These are phyloP conservation scores for Halcyon badia DNA, from an alignment of 2,797 vertebrate species.

Conservation along the genomic window DNA sequence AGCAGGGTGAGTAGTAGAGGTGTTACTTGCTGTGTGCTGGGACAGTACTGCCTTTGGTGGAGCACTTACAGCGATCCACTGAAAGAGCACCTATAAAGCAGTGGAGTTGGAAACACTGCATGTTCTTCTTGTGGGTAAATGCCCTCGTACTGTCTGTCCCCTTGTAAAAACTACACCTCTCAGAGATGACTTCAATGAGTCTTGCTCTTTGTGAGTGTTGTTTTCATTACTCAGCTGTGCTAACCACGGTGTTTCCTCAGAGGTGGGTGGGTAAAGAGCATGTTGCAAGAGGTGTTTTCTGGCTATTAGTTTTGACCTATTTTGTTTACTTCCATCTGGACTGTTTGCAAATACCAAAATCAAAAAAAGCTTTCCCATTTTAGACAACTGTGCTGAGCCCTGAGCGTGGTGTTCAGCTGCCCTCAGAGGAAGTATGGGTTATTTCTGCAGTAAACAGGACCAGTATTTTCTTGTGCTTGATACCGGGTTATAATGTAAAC, in stretches of 20 bases:
- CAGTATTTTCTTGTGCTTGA: background rate
- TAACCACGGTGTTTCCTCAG: background rate
- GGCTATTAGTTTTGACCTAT: background rate
- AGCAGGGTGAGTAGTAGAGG: background rate
- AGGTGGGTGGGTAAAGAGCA: background rate
- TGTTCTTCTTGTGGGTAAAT: background rate
- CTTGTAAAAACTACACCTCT: background rate
- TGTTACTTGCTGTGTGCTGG: background rate
- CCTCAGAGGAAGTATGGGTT: background rate
- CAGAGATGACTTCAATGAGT: background rate
- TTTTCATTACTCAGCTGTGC: background rate
- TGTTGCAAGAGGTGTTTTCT: conserved; percentile 11
- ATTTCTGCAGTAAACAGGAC: conserved; percentile 14
- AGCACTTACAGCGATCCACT: background rate
- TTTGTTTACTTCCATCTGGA: background rate
- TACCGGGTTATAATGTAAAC: background rate
- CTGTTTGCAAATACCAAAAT: conserved; percentile 19
- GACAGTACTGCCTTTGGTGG: background rate
- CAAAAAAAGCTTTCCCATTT: background rate
- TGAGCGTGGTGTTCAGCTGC: background rate
- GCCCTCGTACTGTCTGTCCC: background rate
- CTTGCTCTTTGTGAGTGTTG: background rate
- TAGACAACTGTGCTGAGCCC: background rate
- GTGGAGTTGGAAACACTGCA: background rate
- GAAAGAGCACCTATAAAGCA: background rate